Evolutionary conservation across 64 coral and sea anemone genomes (phyloP).

Genomic region (Orbicella faveolata): DNA sequence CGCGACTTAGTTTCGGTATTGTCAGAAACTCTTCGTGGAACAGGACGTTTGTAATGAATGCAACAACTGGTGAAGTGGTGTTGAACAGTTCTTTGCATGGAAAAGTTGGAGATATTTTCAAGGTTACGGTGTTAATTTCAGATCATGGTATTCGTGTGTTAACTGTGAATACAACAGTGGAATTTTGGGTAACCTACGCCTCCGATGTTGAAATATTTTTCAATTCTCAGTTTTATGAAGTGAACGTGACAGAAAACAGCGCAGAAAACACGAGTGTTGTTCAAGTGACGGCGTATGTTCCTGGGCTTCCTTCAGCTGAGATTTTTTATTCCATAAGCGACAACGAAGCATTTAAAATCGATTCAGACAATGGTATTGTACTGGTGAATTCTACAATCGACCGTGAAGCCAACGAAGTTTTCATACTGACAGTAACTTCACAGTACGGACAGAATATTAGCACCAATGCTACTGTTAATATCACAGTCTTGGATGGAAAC

Average conservation of each 20-base stretch:
- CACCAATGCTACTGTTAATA: conserved; percentile 51
- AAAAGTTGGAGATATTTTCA: conserved; percentile 30
- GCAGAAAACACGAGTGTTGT: conserved; percentile 45
- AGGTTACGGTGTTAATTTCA: conserved; percentile 26
- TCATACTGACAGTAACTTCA: conserved; percentile 25
- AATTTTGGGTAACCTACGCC: conserved; percentile 40
- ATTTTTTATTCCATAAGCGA: conserved; percentile 25
- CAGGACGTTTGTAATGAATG: conserved; percentile 24
- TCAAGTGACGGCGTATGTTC: conserved; percentile 35
- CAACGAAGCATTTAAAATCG: conserved; percentile 24
- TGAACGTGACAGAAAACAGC: conserved; percentile 45
- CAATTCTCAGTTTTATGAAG: conserved; percentile 32
- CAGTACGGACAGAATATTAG: conserved; percentile 57
- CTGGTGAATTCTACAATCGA: conserved; percentile 12
- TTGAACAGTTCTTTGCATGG: conserved; percentile 58
- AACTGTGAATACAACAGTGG: conserved; percentile 41
- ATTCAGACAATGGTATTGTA: conserved; percentile 12
- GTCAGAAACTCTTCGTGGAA: neutral
- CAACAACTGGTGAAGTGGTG: conserved; percentile 43
- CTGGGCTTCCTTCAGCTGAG: conserved; percentile 34
- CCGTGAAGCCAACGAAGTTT: conserved; percentile 23
- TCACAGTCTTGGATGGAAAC: conserved; percentile 57
- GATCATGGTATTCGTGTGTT: conserved; percentile 32
- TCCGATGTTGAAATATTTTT: conserved; percentile 60
- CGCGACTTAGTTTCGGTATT: neutral